Evolutionary conservation across 2,888 invertebrate species (phyloP).

Genomic region (Nephrocerus scutellatus): DNA sequence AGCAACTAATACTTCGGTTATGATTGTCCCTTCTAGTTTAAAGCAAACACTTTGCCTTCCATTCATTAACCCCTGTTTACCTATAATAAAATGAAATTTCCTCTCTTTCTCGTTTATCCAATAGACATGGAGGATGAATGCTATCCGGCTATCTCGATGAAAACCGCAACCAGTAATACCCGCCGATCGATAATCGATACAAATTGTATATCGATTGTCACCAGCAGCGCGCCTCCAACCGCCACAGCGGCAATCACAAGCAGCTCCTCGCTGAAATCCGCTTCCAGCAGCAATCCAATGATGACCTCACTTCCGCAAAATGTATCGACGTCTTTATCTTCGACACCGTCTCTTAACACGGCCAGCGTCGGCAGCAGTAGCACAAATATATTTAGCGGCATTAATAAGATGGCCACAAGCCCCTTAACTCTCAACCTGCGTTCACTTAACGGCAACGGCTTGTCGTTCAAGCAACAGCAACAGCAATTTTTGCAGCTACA

Average conservation of each 20-base stretch:
- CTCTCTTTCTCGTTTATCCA: conserved; percentile 10
- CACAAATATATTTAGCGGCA: conserved; percentile 22
- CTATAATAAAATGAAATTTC: too few species aligned
- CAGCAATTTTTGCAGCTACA: conserved; percentile 23
- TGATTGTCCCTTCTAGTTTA: too few species aligned
- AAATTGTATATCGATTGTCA: conserved; percentile 32
- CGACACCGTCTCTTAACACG: conserved; percentile 5
- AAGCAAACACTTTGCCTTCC: too few species aligned
- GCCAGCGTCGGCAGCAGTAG: conserved; percentile 8
- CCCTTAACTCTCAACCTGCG: conserved; percentile 28
- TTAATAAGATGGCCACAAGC: conserved; percentile 24
- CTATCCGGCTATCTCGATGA: conserved; percentile 73
- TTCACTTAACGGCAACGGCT: conserved; percentile 20
- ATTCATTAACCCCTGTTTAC: too few species aligned
- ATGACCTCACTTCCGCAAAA: conserved; percentile 22
- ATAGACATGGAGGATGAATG: conserved; percentile 90
- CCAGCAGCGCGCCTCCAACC: conserved; percentile 22
- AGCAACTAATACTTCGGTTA: too few species aligned
- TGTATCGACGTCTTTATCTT: conserved; percentile 14
- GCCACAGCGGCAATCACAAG: conserved; percentile 9
- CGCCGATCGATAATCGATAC: conserved; percentile 34
- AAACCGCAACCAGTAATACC: conserved; percentile 50
- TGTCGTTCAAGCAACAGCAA: conserved; percentile 20
- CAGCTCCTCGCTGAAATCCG: conserved; percentile 17
- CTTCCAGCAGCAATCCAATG: conserved; percentile 21